These are phyloP conservation scores for Rhabdomys dilectus DNA, from an alignment of 2,113 vertebrate species.

Conservation along the genomic window DNA sequence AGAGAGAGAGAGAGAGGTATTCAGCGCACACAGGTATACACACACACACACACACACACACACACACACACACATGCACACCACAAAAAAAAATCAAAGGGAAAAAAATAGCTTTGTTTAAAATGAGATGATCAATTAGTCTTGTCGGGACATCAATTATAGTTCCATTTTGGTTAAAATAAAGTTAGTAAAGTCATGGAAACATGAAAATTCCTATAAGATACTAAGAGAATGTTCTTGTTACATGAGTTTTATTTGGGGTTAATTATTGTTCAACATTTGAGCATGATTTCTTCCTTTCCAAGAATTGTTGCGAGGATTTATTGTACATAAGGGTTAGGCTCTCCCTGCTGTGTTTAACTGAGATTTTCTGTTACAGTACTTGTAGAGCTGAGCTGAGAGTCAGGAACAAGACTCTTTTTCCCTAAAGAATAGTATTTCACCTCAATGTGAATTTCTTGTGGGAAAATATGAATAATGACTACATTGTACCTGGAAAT, in stretches of 20 bases:
- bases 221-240: background rate
- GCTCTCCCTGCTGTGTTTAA: background rate
- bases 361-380: slow-evolving; percentile 35
- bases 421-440: slow-evolving; percentile 57
- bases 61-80: background rate
- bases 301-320: slow-evolving; percentile 8
- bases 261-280: background rate
- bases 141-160: background rate
- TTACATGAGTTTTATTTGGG: background rate
- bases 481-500: slow-evolving; percentile 53
- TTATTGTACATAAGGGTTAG: slow-evolving; percentile 13
- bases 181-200: background rate
- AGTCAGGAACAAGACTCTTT: slow-evolving; percentile 53
- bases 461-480: slow-evolving; percentile 55
- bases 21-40: background rate
- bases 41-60: background rate
- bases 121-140: background rate
- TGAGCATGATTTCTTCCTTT: background rate
- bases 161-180: background rate
- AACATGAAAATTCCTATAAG: background rate
- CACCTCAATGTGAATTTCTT: slow-evolving; percentile 57
- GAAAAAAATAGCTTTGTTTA: background rate
- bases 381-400: slow-evolving; percentile 38
- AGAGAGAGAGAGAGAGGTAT: background rate
- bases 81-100: background rate